phyloP scores from a whole-genome alignment of 2,797 vertebrate species.

The Poecile montanus region DNA sequence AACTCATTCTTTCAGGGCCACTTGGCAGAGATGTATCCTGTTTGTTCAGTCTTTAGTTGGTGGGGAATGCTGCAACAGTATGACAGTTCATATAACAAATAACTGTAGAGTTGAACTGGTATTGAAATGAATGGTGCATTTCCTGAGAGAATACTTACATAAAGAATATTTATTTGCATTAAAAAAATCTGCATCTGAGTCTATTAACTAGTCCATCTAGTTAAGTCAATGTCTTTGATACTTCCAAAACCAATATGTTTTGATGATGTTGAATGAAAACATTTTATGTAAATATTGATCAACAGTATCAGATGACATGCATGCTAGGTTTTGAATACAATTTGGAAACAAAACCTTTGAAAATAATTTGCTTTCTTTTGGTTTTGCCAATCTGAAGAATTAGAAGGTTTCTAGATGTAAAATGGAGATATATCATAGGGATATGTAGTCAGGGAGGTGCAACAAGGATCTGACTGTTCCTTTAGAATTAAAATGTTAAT shows the following conservation, averaged over 20 bases:
- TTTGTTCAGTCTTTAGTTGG: neutral
- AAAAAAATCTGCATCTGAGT: neutral
- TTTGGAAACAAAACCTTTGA: neutral
- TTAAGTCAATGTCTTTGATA: neutral
- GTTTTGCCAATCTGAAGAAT: neutral
- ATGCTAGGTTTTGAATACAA: neutral
- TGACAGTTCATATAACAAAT: neutral
- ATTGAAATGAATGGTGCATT: neutral
- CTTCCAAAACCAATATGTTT: neutral
- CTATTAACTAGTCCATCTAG: neutral
- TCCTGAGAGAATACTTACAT: neutral
- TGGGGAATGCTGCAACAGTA: neutral
- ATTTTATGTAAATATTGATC: neutral
- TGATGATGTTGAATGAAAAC: neutral
- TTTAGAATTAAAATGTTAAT: neutral
- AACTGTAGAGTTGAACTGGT: neutral
- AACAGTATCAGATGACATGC: neutral
- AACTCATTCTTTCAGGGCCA: neutral
- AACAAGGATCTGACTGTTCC: neutral
- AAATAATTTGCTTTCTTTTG: neutral
- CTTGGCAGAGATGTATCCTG: neutral
- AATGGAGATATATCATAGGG: neutral
- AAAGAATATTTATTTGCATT: neutral
- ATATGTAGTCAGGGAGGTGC: neutral
- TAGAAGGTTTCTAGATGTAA: neutral